Evolutionary conservation across 2,888 invertebrate genomes (phyloP).

Genomic region (Lymantria monacha): DNA sequence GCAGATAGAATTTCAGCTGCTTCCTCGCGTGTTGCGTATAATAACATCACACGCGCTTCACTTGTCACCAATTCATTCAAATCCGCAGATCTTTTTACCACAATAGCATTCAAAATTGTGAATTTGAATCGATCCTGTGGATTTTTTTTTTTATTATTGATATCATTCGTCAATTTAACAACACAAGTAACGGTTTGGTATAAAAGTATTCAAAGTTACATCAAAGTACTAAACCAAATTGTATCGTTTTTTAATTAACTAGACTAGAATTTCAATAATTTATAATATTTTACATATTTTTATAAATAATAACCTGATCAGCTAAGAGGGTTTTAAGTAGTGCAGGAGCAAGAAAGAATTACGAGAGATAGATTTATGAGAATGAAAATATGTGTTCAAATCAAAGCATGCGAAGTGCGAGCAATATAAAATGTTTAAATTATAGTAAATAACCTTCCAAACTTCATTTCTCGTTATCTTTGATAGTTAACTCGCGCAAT

Average conservation of each 20-base stretch:
- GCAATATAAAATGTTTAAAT: neutral
- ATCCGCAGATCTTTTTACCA: slow-evolving; percentile 89
- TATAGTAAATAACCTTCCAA: too few species aligned
- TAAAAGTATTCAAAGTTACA: neutral
- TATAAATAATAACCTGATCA: neutral
- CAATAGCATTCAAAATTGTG: slow-evolving; percentile 92
- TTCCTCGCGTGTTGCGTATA: slow-evolving; percentile 95
- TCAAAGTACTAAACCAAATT: neutral
- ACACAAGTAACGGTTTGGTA: neutral
- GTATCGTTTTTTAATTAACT: neutral
- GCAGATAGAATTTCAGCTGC: slow-evolving; percentile 91
- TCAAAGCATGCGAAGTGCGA: slow-evolving; percentile 11
- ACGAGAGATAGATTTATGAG: slow-evolving; percentile 2
- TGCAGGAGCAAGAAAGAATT: slow-evolving; percentile 10
- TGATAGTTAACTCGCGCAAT: too few species aligned
- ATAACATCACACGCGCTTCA: slow-evolving; percentile 95
- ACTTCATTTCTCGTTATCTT: too few species aligned
- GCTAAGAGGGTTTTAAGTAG: neutral
- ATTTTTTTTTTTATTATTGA: slow-evolving; percentile 2
- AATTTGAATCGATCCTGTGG: slow-evolving; percentile 83
- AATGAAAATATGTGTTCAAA: neutral
- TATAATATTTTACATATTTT: neutral
- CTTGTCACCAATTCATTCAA: slow-evolving; percentile 92
- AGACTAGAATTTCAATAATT: neutral
- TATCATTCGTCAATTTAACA: neutral